Evolutionary conservation across 2,888 invertebrate species (phyloP), one percentile per base, ranked within the genome.

Genomic region (Heteropelma amictum): DNA sequence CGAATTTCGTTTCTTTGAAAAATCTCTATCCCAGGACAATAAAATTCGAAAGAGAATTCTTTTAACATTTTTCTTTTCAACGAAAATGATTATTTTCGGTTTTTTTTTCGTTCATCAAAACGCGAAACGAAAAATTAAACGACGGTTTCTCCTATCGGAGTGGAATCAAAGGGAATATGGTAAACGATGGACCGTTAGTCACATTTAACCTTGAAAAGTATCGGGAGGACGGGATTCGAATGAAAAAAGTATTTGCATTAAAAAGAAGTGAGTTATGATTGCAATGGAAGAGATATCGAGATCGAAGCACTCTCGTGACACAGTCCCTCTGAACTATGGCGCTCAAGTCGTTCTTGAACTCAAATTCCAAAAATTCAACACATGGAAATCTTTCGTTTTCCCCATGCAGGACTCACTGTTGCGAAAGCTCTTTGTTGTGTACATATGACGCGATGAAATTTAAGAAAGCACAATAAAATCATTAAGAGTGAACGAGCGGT

Each of bases 401-500:
- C 28, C 40, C 45, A 53, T 60, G 84, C 87, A 87, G 87, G 87
- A 84, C 67, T 49, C 19, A n/a, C 19, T 42, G 40, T 58, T 21
- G 42, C 38, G n/a, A 30, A 63, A 10, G 58, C 45, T 23, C 54
- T 70, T 35, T 21, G 17, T 70, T 53, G 58, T 86, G 89, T 89
- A 89, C 85, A 88, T 89, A 88, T 85, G 86, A 85, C 84, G 75
- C 33, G 28, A 58, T 40, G 21, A 61, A 40, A 54, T 6, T 53
- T 26, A 65, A 38, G 47, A 8, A 58, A 61, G 56, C 58, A 35
- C 69, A 69, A n/a, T 7, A 5, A 61, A 61, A 26, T 30, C 28
- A 45, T 61, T 64, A 75, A 70, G 71, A 64, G 54, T 72, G 70
- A 73, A 61, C 75, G 68, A 72, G 67, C 69, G 68, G 73, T 51